Base-by-base conservation (phyloP, 2,113 vertebrate species). In the Notothenia rossii region DNA sequence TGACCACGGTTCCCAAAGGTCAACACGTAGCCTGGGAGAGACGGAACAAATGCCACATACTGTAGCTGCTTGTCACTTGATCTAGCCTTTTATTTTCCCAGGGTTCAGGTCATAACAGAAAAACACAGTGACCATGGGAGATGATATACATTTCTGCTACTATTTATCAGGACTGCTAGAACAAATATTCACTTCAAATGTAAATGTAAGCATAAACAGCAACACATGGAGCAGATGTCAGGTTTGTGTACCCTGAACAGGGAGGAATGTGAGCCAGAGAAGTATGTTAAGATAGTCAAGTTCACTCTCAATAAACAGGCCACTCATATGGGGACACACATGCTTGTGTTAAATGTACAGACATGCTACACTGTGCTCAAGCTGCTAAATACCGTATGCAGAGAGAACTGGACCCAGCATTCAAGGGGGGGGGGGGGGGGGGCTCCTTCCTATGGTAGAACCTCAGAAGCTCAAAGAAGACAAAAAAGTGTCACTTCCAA, bases 221-320 rank as follows among this genome's bases (percentile, higher is more conserved):
- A 2, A 60, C 1, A 7, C 66, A 63, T 60, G 11, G 75, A 82
- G 68, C 22, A 29, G 29, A 29, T 29, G 29, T 29, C 29, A 29
- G 29, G 29, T 29, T 53, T 72, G 86, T 73, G 72, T 77, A 69
- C 46, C 17, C 67, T 77, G 46, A 73, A 56, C 10, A 2, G 36
- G 14, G 29, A 54, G 78, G 82, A 88, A 89, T 83, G 74, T 0
- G 43, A 73, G 64, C 48, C 40, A 63, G 65, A 43, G 13, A 58
- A 43, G 60, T 60, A 36, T 45, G 67, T 49, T 7, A 43, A 66
- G 40, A 1, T 68, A 77, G 15, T 89, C 33, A 0, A 33, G 79
- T 90, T 87, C 88, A 74, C 69, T 75, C 78, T 85, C 80, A 79
- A 82, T 80, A 92, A 91, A 91, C 83, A 90, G 22, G 22, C 22